Conservation (phyloP, 2,797 vertebrate genomes). For the Merluccius polli region DNA sequence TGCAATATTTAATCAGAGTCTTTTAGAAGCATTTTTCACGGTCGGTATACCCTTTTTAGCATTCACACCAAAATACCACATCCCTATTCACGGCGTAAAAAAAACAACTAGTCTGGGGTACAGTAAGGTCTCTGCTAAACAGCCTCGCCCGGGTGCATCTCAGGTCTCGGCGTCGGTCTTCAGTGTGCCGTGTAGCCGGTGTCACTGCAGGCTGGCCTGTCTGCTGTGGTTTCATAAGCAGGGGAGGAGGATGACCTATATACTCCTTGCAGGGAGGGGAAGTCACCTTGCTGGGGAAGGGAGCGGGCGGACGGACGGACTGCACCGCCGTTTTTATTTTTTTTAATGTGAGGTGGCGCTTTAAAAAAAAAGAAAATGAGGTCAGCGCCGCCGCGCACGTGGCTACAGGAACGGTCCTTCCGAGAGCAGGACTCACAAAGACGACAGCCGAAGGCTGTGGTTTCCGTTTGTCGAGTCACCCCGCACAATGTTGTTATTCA, state of each 20-base stretch:
- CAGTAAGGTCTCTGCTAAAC: constrained; percentile 22
- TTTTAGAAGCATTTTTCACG: too few relatives aligned
- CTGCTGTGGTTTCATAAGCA: constrained; percentile 71
- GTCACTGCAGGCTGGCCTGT: constrained; percentile 65
- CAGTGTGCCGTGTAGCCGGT: too few relatives aligned
- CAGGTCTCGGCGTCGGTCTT: background rate
- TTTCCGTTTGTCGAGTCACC: constrained; percentile 24
- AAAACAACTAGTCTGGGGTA: background rate
- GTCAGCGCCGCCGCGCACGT: constrained; percentile 24
- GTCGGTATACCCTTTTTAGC: too few relatives aligned
- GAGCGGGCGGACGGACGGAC: constrained; percentile 43
- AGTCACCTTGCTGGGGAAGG: constrained; percentile 73
- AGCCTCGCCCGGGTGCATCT: constrained; percentile 35
- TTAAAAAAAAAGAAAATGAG: constrained; percentile 36
- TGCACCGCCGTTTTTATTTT: constrained; percentile 44
- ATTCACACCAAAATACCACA: background rate
- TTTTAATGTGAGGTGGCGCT: background rate
- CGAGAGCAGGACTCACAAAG: background rate
- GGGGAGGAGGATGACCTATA: constrained; percentile 70
- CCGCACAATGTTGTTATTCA: background rate
- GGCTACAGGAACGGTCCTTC: background rate
- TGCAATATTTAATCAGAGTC: background rate
- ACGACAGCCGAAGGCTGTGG: constrained; percentile 1
- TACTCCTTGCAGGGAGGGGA: constrained; percentile 68
- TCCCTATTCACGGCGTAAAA: background rate